Percentiles rank a stretch among this genome's conserved stretches.
Conservation (phyloP, 2,888 invertebrate species). For the Mythimna vitellina region DNA sequence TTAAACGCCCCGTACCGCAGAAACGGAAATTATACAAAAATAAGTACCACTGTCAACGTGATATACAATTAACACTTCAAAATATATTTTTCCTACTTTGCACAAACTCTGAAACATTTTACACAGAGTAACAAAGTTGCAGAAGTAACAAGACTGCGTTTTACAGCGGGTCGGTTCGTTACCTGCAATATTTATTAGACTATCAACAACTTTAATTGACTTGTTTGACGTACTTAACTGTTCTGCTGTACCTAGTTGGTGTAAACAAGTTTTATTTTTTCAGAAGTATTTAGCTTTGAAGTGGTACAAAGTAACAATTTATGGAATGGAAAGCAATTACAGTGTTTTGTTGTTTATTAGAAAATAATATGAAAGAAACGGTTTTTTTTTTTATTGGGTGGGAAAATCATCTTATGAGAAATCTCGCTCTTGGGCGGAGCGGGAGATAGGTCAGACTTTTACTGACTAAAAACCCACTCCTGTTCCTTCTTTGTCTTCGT, state of each 20-base stretch:
- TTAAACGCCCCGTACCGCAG: too few relatives aligned
- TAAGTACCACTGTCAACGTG: too few relatives aligned
- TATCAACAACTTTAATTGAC: conserved; percentile 50
- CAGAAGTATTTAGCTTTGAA: neutral
- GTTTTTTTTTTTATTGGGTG: too few relatives aligned
- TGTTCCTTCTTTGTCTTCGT: too few relatives aligned
- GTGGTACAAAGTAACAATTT: conserved; percentile 1
- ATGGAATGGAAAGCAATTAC: neutral
- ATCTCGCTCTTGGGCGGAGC: too few relatives aligned
- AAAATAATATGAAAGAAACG: too few relatives aligned
- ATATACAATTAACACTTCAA: neutral
- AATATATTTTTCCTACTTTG: neutral
- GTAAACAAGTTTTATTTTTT: conserved; percentile 21
- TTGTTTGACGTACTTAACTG: conserved; percentile 15
- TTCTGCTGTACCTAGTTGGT: conserved; percentile 17
- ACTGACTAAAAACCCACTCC: too few relatives aligned
- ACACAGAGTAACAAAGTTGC: conserved; percentile 35
- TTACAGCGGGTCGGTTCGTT: conserved; percentile 34
- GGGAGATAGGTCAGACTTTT: too few relatives aligned
- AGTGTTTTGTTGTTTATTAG: neutral
- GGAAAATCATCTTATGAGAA: too few relatives aligned
- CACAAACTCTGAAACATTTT: neutral
- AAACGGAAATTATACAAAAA: too few relatives aligned
- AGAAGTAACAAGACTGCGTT: conserved; percentile 31
- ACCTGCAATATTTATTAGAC: conserved; percentile 38